Conservation (phyloP, 2,888 invertebrate genomes). For the Toxonevra muliebris region DNA sequence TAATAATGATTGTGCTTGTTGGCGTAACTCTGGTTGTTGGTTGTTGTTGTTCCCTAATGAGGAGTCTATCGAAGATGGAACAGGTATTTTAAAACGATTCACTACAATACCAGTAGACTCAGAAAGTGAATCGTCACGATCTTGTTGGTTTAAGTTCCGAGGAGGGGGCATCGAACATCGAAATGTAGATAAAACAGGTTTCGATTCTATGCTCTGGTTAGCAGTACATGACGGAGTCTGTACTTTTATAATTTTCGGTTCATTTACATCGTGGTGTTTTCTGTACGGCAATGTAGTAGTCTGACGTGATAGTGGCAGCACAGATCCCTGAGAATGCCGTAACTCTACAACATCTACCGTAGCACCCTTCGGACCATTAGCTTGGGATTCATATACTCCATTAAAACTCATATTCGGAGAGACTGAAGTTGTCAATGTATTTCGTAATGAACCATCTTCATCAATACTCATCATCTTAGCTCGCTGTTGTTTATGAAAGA, state of each 20-base stretch:
- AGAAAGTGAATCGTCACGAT: too few species aligned
- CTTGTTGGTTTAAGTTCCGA: background rate
- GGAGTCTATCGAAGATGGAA: conserved; percentile 19
- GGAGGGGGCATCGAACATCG: conserved; percentile 32
- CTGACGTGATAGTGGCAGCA: conserved; percentile 37
- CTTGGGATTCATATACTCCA: background rate
- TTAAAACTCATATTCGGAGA: conserved; percentile 24
- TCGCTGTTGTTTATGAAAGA: conserved; percentile 51
- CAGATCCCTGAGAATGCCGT: conserved; percentile 35
- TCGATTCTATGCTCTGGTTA: conserved; percentile 17
- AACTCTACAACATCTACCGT: conserved; percentile 35
- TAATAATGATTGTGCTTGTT: conserved; percentile 47
- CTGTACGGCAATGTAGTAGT: conserved; percentile 33
- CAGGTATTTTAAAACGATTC: conserved; percentile 45
- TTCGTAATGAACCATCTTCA: background rate
- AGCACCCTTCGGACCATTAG: conserved; percentile 8
- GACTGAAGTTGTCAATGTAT: conserved; percentile 34
- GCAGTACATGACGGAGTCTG: conserved; percentile 30
- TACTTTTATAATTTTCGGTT: conserved; percentile 38
- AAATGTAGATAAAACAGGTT: conserved; percentile 53
- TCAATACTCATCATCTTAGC: conserved; percentile 15
- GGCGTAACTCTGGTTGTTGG: conserved; percentile 42
- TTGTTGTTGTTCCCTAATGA: conserved; percentile 19
- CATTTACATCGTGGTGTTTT: conserved; percentile 22
- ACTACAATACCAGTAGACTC: conserved; percentile 41